A percentile compares a stretch with the other conserved stretches of the same genome.
These are phyloP conservation scores for Microvelia longipes DNA, from an alignment of 1,140 invertebrate genomes.

Conservation along the genomic window DNA sequence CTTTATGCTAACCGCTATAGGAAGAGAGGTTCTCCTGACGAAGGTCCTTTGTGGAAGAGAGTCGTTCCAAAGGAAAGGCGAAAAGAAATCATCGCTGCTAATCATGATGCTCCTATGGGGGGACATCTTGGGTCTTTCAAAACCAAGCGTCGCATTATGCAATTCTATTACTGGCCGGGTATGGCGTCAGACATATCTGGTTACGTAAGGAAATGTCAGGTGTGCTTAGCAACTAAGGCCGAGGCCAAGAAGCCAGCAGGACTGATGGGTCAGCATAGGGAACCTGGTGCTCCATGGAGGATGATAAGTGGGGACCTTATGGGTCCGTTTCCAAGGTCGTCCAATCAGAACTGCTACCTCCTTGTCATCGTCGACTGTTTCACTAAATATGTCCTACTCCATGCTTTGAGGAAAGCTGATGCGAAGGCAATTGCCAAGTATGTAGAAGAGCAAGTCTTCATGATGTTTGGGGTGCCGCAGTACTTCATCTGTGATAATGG, in stretches of 20 bases:
- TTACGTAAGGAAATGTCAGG: slow-evolving; percentile 18
- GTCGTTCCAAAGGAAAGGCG: slow-evolving; percentile 19
- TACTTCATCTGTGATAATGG: no score
- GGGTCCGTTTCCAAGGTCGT: slow-evolving; percentile 28
- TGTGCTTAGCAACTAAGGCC: slow-evolving; percentile 14
- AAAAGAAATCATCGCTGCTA: slow-evolving; percentile 15
- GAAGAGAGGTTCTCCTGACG: neutral
- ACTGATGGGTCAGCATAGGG: neutral
- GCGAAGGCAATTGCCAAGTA: no score
- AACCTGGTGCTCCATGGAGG: slow-evolving; percentile 6
- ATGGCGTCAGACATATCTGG: slow-evolving; percentile 12
- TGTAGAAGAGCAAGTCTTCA: no score
- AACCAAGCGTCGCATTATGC: slow-evolving; percentile 19
- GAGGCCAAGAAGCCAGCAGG: neutral
- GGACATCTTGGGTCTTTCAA: slow-evolving; percentile 28
- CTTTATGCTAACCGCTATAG: neutral
- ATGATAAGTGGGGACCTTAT: no score
- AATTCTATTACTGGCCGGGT: slow-evolving; percentile 16
- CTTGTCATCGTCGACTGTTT: slow-evolving; percentile 29
- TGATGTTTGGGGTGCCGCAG: no score
- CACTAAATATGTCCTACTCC: slow-evolving; percentile 28
- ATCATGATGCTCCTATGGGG: slow-evolving; percentile 21
- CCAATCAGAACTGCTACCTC: slow-evolving; percentile 21
- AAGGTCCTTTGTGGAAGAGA: slow-evolving; percentile 20
- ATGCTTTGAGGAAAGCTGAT: no score